These are phyloP conservation scores for Idaea dimidiata DNA, from an alignment of 2,888 invertebrate species.

Conservation along the genomic window DNA sequence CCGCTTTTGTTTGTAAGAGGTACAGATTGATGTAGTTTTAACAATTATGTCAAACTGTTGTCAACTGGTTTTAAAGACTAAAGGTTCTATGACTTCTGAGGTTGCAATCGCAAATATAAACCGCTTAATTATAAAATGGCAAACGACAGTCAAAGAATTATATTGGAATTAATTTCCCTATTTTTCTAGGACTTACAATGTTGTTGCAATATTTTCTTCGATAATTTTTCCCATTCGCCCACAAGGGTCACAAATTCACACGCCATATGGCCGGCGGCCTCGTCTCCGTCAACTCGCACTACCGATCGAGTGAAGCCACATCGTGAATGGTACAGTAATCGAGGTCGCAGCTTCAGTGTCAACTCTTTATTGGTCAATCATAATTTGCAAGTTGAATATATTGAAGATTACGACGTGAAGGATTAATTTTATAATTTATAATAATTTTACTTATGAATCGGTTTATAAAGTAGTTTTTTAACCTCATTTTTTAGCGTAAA, in stretches of 20 bases:
- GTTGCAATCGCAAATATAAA: too few relatives aligned
- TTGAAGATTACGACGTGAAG: not conserved
- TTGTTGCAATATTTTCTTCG: not conserved
- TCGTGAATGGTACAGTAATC: not conserved
- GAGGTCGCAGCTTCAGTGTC: not conserved
- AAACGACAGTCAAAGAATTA: too few relatives aligned
- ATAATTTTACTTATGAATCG: too few relatives aligned
- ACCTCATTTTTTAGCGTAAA: too few relatives aligned
- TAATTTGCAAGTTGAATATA: not conserved
- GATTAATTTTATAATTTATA: not conserved
- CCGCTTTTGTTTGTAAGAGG: too few relatives aligned
- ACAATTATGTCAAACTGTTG: too few relatives aligned
- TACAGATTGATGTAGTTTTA: too few relatives aligned
- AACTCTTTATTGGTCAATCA: not conserved
- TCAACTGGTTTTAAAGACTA: too few relatives aligned
- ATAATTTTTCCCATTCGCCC: not conserved
- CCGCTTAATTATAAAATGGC: too few relatives aligned
- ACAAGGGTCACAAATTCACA: not conserved
- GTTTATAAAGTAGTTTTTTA: too few relatives aligned
- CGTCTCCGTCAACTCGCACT: not conserved
- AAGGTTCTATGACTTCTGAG: too few relatives aligned
- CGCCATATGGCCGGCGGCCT: not conserved
- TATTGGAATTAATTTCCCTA: too few relatives aligned
- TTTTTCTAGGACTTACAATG: not conserved
- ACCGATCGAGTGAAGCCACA: not conserved